Base-by-base conservation (phyloP, 2,113 vertebrate genomes). In the Cynoglossus semilaevis region DNA sequence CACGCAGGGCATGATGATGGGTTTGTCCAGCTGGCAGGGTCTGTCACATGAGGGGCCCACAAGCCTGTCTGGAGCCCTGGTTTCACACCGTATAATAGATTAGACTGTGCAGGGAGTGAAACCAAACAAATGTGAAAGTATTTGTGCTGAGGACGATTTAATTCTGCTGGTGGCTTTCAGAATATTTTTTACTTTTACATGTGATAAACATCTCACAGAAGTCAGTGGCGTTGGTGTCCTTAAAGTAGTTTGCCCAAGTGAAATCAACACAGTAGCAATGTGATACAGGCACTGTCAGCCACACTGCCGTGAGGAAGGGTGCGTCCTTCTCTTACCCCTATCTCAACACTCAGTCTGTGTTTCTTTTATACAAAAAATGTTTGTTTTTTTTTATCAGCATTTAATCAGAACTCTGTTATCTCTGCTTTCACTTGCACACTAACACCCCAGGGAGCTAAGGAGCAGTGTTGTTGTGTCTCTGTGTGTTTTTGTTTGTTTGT, bases 231-330 rank as follows among this genome's bases (percentile, higher is more conserved):
- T 81, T 72, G 54, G 69, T 71, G 45, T 48, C 58, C 50, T 70
- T 88, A 85, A 85, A 63, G 63, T 68, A 75, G 62, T 61, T 70
- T 9, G 65, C 43, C 54, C 52, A 60, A 51, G 12, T 66, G 73
- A 22, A 56, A 47, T 66, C 37, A 71, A 74, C 74, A 65, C 69
- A 72, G 66, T 59, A 68, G 79, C 81, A 71, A 83, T 80, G 82
- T 78, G 83, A 89, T 86, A 80, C 67, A 57, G 65, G 63, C 61
- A 63, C 74, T 70, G 82, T 77, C 71, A 78, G 55, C 74, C 69
- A 71, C 70, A 81, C 56, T 68, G 87, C 89, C 76, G 12, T 55
- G 64, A 87, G 88, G 79, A 72, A 86, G 87, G 85, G 88, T 51
- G 81, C 70, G 74, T 77, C 80, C 70, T 60, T 79, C 46, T 68